Base-by-base conservation (phyloP, 2,113 vertebrate species). In the Myotis brandtii region DNA sequence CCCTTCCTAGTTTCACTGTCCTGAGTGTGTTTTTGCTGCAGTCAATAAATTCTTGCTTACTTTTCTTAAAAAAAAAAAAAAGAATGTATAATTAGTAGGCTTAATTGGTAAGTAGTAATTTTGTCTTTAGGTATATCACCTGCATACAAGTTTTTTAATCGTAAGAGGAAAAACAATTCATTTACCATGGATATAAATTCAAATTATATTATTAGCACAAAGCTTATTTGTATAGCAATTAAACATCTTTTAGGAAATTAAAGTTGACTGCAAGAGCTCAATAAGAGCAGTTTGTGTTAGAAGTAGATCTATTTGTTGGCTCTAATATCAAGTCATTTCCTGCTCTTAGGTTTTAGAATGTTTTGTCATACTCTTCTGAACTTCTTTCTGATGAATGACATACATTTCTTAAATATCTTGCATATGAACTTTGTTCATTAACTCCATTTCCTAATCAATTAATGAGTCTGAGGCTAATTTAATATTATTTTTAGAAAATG, bases 401-500 rank as follows among this genome's bases (percentile, higher is more conserved):
- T 56, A 12, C 14, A 67, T 91, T 96, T 95, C 64, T 93, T 59
- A 52, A 66, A 25, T 75, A 92, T 59, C 20, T 89, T 30, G 37
- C 20, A 16, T 91, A 62, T 92, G 37, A 89, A 89, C 48, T 87
- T 88, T 85, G 56, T 48, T 94, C 27, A 52, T 82, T 84, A 59
- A 23, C 18, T 95, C 40, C 56, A 76, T 90, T 56, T 82, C 43
- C 27, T 75, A 89, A 70, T 77, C 20, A 82, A 25, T 86, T 21
- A 73, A 52, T 69, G 40, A 43, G 25, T 54, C 40, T 79, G 30
- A 86, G 52, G 48, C 14, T 67, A 79, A 81, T 69, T 93, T 88
- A 87, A 43, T 87, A 67, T 70, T 89, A 94, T 79, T 32, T 72
- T 94, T 91, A 93, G 93, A 89, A 95, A 75, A 79, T 91, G 13